These are phyloP conservation scores for Diaphora mendica DNA, from an alignment of 2,888 invertebrate species.

Conservation along the genomic window DNA sequence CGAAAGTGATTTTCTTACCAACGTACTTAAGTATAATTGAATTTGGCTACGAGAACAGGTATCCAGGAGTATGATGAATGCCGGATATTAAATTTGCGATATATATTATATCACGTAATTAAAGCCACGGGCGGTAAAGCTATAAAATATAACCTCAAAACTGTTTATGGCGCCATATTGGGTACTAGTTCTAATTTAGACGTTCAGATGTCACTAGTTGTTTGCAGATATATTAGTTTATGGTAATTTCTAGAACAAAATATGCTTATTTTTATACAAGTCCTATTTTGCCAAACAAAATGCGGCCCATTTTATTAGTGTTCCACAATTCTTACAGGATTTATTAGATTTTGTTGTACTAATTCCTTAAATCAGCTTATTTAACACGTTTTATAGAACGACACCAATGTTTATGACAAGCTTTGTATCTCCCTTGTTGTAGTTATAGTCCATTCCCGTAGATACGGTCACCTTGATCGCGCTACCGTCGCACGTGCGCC, in stretches of 20 bases:
- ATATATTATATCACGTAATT: background rate
- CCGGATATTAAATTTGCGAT: background rate
- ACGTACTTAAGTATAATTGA: constrained; percentile 6
- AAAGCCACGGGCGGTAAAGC: background rate
- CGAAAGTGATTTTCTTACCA: background rate
- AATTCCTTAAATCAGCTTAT: constrained; percentile 21
- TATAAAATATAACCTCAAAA: background rate
- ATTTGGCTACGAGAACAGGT: background rate
- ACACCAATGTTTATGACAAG: constrained; percentile 10
- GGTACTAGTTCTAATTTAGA: background rate
- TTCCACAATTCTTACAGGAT: constrained; percentile 14
- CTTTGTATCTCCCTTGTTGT: background rate
- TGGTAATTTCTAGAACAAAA: background rate
- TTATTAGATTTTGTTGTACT: background rate
- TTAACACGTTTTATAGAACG: constrained; percentile 30
- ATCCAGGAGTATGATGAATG: background rate
- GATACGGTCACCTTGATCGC: too few relatives aligned
- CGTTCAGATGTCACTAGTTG: background rate
- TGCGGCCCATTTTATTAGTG: constrained; percentile 17
- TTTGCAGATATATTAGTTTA: background rate
- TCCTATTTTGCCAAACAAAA: constrained; percentile 8
- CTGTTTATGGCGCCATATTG: background rate
- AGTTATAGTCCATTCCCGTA: too few relatives aligned
- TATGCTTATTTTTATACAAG: background rate
- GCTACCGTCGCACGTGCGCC: too few relatives aligned